These are phyloP conservation scores for Glaucopsyche alexis DNA, from an alignment of 2,888 invertebrate species.

Conservation along the genomic window DNA sequence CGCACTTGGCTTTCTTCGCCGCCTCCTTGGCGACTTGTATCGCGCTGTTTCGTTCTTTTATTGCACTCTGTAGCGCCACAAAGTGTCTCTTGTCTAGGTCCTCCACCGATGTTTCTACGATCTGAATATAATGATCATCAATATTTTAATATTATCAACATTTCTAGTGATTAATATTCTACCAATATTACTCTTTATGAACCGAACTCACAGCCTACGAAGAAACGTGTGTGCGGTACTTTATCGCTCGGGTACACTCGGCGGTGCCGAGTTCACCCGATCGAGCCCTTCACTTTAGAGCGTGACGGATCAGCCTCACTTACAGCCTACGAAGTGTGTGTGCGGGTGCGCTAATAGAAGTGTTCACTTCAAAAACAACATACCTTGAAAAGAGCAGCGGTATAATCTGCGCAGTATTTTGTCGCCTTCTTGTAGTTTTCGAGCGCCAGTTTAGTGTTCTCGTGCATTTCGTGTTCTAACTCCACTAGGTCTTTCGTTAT, in stretches of 20 bases:
- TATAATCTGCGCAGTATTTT: slow-evolving; percentile 78
- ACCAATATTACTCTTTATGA: too few species aligned
- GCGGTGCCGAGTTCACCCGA: too few species aligned
- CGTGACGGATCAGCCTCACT: too few species aligned
- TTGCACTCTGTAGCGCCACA: slow-evolving; percentile 79
- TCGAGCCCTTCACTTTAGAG: too few species aligned
- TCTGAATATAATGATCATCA: slow-evolving; percentile 49
- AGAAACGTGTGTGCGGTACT: too few species aligned
- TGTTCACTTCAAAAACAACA: too few species aligned
- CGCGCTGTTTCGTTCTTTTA: slow-evolving; percentile 77
- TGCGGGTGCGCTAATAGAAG: too few species aligned
- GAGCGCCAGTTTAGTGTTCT: slow-evolving; percentile 79
- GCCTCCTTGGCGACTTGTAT: slow-evolving; percentile 80
- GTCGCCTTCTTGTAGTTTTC: slow-evolving; percentile 84
- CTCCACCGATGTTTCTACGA: slow-evolving; percentile 83
- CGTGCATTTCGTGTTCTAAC: slow-evolving; percentile 71
- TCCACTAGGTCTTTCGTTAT: slow-evolving; percentile 69
- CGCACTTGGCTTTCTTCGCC: slow-evolving; percentile 78
- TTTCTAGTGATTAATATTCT: too few species aligned
- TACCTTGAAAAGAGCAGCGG: slow-evolving; percentile 62
- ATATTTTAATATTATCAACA: not conserved
- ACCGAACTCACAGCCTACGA: too few species aligned
- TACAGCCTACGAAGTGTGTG: too few species aligned
- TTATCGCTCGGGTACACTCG: too few species aligned
- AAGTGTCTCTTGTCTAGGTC: slow-evolving; percentile 80